Base-by-base conservation (phyloP, 1,140 invertebrate species). In the Drosophila bipectinata region DNA sequence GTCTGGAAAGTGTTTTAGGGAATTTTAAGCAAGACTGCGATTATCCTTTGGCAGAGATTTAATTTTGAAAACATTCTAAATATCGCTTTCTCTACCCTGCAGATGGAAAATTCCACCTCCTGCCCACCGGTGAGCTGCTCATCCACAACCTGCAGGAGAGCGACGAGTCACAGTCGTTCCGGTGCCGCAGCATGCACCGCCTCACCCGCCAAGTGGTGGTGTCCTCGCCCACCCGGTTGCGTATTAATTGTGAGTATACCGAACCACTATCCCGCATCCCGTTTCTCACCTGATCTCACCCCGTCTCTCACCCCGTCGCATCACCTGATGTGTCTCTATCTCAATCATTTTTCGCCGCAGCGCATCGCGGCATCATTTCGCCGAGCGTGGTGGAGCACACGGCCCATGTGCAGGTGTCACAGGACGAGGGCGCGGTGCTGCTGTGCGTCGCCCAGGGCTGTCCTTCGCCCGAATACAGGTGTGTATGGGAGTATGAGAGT, bases 31-130 rank as follows among this genome's bases (percentile, higher is more conserved):
- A 28, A 5, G 26, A 28, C 26, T 28, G 6, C 0, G 26, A 28
- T 5, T 1, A 5, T 28, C 0, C 6, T 28, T 28, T 28, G 26
- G 26, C 4, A 5, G 26, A 28, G 5, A 7, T 28, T 28, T 28
- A 28, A 28, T 41, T 41, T 18, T n/a, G 3, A 37, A 12, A 10
- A 37, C 0, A 12, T 54, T 53, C 26, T 44, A 7, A 15, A 47
- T 24, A 4, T 4, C 7, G 1, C 6, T 57, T 47, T 54, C 7
- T 32, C 24, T 47, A 28, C 37, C 41, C 93, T 92, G 37, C 93
- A 96, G 96, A 96, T 92, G 95, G 95, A 61, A 96, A 96, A 91
- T 96, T 96, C 91, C 96, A 96, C 92, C 93, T 96, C 72, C 93
- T 96, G 68, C 95, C 96, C 56, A 95, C 95, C n/a, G 96, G 96